Percentiles rank a stretch among this genome's conserved stretches.
Evolutionary conservation across 2,113 vertebrate species (phyloP).

Genomic region (Gallinago paraguaiae): DNA sequence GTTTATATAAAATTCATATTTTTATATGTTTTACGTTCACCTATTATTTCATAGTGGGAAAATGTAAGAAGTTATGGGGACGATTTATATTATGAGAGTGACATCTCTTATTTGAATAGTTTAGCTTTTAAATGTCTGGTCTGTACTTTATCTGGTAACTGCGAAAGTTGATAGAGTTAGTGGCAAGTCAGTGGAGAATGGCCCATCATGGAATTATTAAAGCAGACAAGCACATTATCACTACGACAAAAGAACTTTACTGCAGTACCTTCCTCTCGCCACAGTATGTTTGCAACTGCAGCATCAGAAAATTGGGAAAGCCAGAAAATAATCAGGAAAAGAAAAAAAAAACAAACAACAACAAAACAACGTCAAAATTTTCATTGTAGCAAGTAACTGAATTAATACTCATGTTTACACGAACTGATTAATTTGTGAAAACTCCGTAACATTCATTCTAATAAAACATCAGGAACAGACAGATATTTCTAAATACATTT

Average conservation of each 20-base stretch:
- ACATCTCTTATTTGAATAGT: not conserved
- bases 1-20: not conserved
- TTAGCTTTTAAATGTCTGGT: constrained; percentile 15
- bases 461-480: not conserved
- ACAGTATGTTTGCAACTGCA: constrained; percentile 97
- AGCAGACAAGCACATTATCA: constrained; percentile 72
- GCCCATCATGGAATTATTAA: constrained; percentile 62
- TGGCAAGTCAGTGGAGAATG: constrained; percentile 54
- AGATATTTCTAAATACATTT: not conserved
- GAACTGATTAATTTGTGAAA: not conserved
- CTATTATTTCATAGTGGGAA: not conserved
- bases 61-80: not conserved
- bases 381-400: constrained; percentile 27
- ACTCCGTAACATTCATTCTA: not conserved
- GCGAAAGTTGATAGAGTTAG: constrained; percentile 33
- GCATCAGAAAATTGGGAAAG: constrained; percentile 67
- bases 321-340: constrained; percentile 61
- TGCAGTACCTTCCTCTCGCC: constrained; percentile 96
- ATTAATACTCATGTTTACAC: constrained; percentile 25
- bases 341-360: not conserved
- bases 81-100: not conserved
- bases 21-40: not conserved
- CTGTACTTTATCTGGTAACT: constrained; percentile 3
- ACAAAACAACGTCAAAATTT: constrained; percentile 65
- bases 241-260: constrained; percentile 63